Evolutionary conservation across 2,888 invertebrate genomes (phyloP).

Genomic region (Conchocele bisecta): DNA sequence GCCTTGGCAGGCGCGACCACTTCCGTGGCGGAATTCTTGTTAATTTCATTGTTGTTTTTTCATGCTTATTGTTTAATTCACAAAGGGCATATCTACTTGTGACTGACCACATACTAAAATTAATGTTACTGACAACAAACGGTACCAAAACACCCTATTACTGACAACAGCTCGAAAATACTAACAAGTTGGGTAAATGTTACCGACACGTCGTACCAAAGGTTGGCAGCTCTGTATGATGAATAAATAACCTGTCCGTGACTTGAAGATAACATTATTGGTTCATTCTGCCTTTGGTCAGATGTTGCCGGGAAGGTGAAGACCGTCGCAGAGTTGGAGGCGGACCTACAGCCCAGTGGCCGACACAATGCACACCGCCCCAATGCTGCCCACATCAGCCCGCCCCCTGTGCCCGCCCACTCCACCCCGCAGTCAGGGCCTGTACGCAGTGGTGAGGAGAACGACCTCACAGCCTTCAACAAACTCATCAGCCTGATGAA

Average conservation of each 20-base stretch:
- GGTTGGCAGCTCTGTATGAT: not conserved
- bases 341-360: constrained; percentile 57
- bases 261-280: too few species aligned
- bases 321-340: constrained; percentile 78
- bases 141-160: too few species aligned
- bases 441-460: constrained; percentile 47
- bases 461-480: constrained; percentile 81
- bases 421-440: constrained; percentile 22
- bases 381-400: constrained; percentile 45
- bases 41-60: too few species aligned
- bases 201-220: too few species aligned
- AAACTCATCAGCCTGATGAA: constrained; percentile 80
- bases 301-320: constrained; percentile 71
- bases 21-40: too few species aligned
- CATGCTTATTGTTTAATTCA: too few species aligned
- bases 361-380: constrained; percentile 46
- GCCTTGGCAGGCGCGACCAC: too few species aligned
- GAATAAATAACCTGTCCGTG: not conserved
- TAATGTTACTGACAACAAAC: too few species aligned
- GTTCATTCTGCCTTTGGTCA: constrained; percentile 27
- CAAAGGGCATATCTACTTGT: too few species aligned
- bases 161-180: too few species aligned
- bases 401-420: constrained; percentile 44
- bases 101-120: too few species aligned
- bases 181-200: too few species aligned